These are phyloP conservation scores for Chiloscyllium punctatum DNA, from an alignment of 2,797 vertebrate genomes.

Conservation along the genomic window DNA sequence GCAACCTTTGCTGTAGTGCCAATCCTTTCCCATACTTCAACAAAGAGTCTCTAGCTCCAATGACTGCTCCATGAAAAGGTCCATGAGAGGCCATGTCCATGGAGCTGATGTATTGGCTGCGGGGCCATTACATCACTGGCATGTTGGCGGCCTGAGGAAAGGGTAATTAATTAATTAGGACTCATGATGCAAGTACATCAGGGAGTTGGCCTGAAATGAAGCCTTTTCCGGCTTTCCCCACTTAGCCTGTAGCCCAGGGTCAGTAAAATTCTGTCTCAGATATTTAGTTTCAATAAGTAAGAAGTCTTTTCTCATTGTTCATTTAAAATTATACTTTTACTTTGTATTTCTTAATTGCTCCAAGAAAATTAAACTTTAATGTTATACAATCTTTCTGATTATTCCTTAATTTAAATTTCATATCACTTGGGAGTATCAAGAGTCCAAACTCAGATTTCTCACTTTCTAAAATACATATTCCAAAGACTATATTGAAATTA, in stretches of 20 bases:
- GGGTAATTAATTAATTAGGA: neutral
- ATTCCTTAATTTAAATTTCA: constrained; percentile 21
- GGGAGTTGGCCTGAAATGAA: neutral
- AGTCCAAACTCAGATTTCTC: neutral
- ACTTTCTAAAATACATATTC: constrained; percentile 2
- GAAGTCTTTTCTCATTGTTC: neutral
- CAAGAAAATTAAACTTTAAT: constrained; percentile 34
- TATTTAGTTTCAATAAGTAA: neutral
- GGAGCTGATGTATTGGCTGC: too few species aligned
- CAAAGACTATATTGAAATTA: neutral
- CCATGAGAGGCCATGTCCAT: neutral
- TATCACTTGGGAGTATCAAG: neutral
- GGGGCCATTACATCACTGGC: neutral
- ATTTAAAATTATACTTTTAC: constrained; percentile 27
- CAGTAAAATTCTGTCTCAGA: neutral
- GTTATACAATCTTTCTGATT: neutral
- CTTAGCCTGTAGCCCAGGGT: neutral
- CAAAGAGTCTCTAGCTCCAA: neutral
- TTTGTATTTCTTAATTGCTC: constrained; percentile 34
- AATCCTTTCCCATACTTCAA: neutral
- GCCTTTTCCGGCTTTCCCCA: neutral
- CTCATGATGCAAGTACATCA: too few species aligned
- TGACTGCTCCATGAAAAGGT: neutral
- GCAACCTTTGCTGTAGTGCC: neutral
- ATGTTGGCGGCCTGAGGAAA: neutral